phyloP scores from a whole-genome alignment of 2,113 vertebrate species.

The Pseudorhombus dupliciocellatus region DNA sequence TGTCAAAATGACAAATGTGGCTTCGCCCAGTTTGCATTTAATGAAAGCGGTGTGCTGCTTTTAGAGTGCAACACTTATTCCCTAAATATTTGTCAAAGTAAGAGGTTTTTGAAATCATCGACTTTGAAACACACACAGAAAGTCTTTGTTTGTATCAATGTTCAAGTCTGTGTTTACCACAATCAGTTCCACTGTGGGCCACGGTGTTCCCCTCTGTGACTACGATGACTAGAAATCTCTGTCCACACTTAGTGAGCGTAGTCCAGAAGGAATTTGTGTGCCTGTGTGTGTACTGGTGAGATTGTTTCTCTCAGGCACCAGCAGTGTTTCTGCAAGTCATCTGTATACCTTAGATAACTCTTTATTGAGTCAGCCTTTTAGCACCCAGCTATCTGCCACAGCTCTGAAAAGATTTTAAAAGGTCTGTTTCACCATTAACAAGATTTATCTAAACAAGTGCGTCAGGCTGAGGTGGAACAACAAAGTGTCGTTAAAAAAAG shows the following conservation, averaged over 20 bases:
- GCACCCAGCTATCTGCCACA: conserved; percentile 32
- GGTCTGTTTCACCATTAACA: conserved; percentile 37
- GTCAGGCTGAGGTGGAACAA: conserved; percentile 13
- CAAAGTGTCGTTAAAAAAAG: conserved; percentile 10
- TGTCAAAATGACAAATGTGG: not conserved
- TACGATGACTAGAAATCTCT: not conserved
- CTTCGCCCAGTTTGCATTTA: not conserved
- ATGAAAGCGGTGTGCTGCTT: not conserved
- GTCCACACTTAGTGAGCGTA: not conserved
- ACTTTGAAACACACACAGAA: not conserved
- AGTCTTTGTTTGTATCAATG: not conserved
- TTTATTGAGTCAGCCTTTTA: conserved; percentile 57
- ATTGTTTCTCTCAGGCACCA: conserved; percentile 19
- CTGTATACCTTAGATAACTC: conserved; percentile 50
- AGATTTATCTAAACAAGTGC: conserved; percentile 42
- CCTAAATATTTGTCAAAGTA: not conserved
- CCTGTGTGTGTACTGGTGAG: not conserved
- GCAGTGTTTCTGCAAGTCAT: conserved; percentile 48
- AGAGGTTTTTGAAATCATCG: not conserved
- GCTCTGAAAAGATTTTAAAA: conserved; percentile 51
- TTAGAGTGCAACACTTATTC: not conserved
- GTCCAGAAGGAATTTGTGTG: not conserved
- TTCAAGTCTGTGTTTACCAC: not conserved
- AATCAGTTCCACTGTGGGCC: not conserved
- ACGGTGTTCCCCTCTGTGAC: not conserved